phyloP scores from a whole-genome alignment of 2,888 invertebrate genomes.

The Odontocerum albicorne region DNA sequence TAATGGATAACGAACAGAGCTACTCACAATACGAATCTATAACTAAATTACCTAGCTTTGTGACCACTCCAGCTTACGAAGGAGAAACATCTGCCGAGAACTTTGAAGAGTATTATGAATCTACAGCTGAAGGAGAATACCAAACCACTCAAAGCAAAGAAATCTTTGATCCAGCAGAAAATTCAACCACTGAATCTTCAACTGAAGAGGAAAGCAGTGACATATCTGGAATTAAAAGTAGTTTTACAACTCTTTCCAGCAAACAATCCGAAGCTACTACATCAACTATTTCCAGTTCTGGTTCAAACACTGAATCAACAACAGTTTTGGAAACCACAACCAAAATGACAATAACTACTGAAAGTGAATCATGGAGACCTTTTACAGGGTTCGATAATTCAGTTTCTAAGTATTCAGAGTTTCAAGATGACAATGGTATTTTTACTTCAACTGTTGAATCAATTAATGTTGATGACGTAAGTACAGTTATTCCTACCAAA shows the following conservation, averaged over 20 bases:
- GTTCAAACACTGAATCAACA: no score
- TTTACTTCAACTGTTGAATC: neutral
- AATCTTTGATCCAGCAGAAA: slow-evolving; percentile 36
- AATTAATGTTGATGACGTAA: neutral
- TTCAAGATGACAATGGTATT: neutral
- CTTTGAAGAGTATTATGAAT: no score
- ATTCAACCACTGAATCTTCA: slow-evolving; percentile 51
- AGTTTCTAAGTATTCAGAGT: no score
- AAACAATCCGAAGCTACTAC: no score
- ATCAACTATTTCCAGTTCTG: no score
- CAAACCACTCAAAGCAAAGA: slow-evolving; percentile 39
- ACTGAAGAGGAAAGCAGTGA: neutral
- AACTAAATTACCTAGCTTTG: slow-evolving; percentile 51
- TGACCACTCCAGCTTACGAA: slow-evolving; percentile 48
- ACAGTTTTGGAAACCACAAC: neutral
- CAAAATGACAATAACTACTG: neutral
- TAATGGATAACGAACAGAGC: slow-evolving; percentile 44
- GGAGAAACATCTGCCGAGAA: no score
- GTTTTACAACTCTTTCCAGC: no score
- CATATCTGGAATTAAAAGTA: neutral
- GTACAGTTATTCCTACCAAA: neutral
- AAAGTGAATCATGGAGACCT: neutral
- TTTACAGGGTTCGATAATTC: neutral
- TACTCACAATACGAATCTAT: slow-evolving; percentile 54
- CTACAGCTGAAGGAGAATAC: no score